Evolutionary conservation across 2,888 invertebrate genomes (phyloP), one percentile per base, ranked within the genome.

Genomic region (Drosophila nigritarsus): DNA sequence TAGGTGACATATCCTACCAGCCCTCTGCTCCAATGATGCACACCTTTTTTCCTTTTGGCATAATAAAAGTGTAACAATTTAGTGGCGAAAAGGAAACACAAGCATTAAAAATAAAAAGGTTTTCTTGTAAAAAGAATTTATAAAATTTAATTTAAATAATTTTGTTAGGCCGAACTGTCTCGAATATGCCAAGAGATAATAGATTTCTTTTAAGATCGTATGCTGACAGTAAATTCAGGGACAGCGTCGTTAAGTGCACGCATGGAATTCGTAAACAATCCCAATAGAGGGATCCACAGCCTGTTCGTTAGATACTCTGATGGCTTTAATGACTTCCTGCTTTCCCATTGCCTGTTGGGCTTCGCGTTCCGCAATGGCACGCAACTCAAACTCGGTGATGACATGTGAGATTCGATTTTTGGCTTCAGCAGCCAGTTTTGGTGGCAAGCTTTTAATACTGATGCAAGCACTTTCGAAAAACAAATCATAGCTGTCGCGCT

Each of bases 401-500:
- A 91, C 82, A 51, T 91, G 92, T 0, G 91, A 91, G 20, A 91
- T 85, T 29, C 89, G 84, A 61, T 83, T 90, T 59, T 91, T 91
- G 4, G 90, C 88, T 62, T 92, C 92, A 0, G 91, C 87, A 0
- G 91, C 92, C 55, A 91, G 45, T 71, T 91, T 91, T 1, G 91
- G 91, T 4, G 91, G 91, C 42, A 91, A 73, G 6, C 69, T 74
- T 65, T 92, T 91, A 24, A 92, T 90, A 50, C 85, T 87, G 51
- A 91, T 83, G 65, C 91, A 88, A 4, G 90, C 89, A 30, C 92
- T 91, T 55, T 92, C 91, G 29, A 91, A 91, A 51, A 92, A 91
- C 61, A 91, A 67, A 58, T 91, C 91, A 55, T 91, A 91, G 53
- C 85, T 89, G 49, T 90, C 86, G 8, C 71, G 79, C 18, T 76